phyloP scores from a whole-genome alignment of 2,888 invertebrate species.

The Xestia rhomboidea region DNA sequence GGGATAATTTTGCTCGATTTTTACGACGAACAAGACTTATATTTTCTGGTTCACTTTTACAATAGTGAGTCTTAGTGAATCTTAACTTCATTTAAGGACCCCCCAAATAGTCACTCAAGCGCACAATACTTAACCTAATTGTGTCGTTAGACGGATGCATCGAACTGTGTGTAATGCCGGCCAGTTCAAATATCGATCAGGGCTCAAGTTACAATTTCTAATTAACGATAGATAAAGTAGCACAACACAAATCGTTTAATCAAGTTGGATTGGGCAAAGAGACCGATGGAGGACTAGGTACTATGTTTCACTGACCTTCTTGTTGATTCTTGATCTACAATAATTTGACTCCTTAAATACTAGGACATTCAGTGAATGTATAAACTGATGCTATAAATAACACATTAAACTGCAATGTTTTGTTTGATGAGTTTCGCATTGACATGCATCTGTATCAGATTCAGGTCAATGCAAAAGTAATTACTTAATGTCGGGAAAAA shows the following conservation, averaged over 20 bases:
- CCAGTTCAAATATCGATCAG: conserved; percentile 71
- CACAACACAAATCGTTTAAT: conserved; percentile 74
- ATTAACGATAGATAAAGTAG: conserved; percentile 73
- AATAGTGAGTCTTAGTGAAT: neutral
- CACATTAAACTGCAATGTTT: neutral
- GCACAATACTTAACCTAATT: conserved; percentile 60
- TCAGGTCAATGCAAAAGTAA: conserved; percentile 1
- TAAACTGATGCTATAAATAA: neutral
- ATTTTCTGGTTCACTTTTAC: neutral
- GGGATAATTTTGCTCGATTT: neutral
- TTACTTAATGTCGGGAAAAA: neutral
- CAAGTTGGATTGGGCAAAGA: conserved; percentile 75
- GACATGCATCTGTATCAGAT: neutral
- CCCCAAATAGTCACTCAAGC: conserved; percentile 24
- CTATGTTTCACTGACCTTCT: conserved; percentile 58
- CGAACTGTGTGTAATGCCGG: conserved; percentile 63
- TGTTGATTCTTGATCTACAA: conserved; percentile 57
- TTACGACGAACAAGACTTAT: neutral
- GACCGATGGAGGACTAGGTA: conserved; percentile 68
- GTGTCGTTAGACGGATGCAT: conserved; percentile 59
- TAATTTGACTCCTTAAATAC: conserved; percentile 5
- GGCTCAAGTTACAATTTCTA: conserved; percentile 80
- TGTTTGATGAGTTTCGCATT: neutral
- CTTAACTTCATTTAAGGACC: conserved; percentile 5
- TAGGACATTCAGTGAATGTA: neutral